A percentile compares a stretch with the other conserved stretches of the same genome.
These are phyloP conservation scores for Platycnemis pennipes DNA, from an alignment of 2,888 invertebrate genomes.

Conservation along the genomic window DNA sequence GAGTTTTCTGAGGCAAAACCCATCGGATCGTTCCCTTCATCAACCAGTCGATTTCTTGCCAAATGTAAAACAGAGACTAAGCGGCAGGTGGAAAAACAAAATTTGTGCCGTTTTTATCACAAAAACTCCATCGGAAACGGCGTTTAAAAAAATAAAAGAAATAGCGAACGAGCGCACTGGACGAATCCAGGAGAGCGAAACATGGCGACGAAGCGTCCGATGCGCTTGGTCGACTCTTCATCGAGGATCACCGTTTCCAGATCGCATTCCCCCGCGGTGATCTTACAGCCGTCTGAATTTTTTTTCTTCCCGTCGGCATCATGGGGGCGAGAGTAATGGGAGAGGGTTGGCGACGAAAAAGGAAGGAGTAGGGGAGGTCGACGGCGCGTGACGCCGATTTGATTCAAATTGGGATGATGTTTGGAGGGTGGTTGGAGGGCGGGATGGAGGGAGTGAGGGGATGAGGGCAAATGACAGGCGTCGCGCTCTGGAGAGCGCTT, in stretches of 20 bases:
- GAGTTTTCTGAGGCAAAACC: too few relatives aligned
- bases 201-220: background rate
- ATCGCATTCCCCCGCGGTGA: background rate
- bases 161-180: background rate
- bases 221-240: background rate
- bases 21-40: too few relatives aligned
- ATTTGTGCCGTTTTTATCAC: too few relatives aligned
- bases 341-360: background rate
- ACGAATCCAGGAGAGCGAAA: background rate
- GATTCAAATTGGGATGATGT: constrained; percentile 18
- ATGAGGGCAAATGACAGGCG: background rate
- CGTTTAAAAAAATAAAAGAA: background rate
- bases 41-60: too few relatives aligned
- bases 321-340: background rate
- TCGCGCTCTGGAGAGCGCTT: background rate
- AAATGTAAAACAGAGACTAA: too few relatives aligned
- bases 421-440: background rate
- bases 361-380: background rate
- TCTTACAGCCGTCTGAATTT: background rate
- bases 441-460: background rate
- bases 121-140: background rate
- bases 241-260: background rate
- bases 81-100: too few relatives aligned
- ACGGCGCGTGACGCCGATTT: background rate
- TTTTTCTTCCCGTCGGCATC: background rate